Evolutionary conservation across 1,140 invertebrate species (phyloP).

Genomic region (Battus philenor): DNA sequence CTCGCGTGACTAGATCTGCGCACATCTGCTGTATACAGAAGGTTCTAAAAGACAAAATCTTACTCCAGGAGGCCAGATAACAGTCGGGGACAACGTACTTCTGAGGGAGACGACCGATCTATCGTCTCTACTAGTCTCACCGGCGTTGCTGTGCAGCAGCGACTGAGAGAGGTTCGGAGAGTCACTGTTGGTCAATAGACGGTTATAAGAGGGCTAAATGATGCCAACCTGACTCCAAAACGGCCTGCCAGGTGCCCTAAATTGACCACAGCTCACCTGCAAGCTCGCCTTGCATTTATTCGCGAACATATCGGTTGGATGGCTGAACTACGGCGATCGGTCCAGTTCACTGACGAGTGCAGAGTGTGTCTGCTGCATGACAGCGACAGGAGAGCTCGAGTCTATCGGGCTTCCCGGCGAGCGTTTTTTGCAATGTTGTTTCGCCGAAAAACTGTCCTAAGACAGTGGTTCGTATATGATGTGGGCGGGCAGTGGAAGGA

Average conservation of each 20-base stretch:
- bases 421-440: neutral
- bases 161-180: neutral
- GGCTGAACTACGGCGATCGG: neutral
- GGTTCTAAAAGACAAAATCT: too few relatives aligned
- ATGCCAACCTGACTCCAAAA: too few relatives aligned
- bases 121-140: neutral
- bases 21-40: too few relatives aligned
- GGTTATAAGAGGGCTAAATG: too few relatives aligned
- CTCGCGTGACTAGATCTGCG: too few relatives aligned
- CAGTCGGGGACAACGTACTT: too few relatives aligned
- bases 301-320: too few relatives aligned
- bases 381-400: neutral
- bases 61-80: too few relatives aligned
- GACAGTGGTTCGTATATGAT: neutral
- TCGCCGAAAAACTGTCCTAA: neutral
- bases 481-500: too few relatives aligned
- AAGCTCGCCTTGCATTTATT: neutral
- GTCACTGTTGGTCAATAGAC: neutral
- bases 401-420: neutral
- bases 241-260: too few relatives aligned
- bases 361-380: neutral
- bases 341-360: neutral
- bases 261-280: neutral
- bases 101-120: neutral
- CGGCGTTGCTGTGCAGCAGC: neutral